These are phyloP conservation scores for Oenanthe melanoleuca DNA, from an alignment of 2,113 vertebrate species.

Conservation along the genomic window DNA sequence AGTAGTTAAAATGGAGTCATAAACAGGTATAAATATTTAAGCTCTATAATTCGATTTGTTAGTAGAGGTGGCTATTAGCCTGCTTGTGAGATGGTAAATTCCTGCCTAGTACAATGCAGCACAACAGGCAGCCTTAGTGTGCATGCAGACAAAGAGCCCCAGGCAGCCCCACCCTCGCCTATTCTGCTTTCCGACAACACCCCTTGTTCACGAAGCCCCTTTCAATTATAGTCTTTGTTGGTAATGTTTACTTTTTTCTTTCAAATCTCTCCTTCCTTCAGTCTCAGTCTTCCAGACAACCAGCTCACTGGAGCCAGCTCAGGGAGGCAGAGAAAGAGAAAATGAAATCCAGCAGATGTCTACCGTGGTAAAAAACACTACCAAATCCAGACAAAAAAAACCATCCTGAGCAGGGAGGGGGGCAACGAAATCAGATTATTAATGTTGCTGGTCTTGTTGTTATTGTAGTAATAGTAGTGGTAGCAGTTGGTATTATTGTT, in stretches of 20 bases:
- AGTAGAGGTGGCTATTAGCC: slow-evolving; percentile 60
- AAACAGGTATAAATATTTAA: slow-evolving; percentile 77
- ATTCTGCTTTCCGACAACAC: slow-evolving; percentile 55
- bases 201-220: slow-evolving; percentile 72
- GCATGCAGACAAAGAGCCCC: slow-evolving; percentile 63
- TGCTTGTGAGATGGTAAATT: slow-evolving; percentile 63
- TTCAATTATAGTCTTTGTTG: slow-evolving; percentile 74
- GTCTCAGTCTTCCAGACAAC: slow-evolving; percentile 31
- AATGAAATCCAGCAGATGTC: not conserved
- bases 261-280: slow-evolving; percentile 52
- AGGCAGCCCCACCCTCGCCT: slow-evolving; percentile 58
- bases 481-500: not conserved
- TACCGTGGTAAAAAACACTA: not conserved
- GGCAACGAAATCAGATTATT: not conserved
- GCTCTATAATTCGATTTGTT: slow-evolving; percentile 53
- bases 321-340: not conserved
- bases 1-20: slow-evolving; percentile 54
- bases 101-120: slow-evolving; percentile 59
- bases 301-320: slow-evolving; percentile 1
- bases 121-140: slow-evolving; percentile 59
- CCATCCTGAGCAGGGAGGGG: not conserved
- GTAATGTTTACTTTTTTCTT: slow-evolving; percentile 72
- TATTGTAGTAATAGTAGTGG: not conserved
- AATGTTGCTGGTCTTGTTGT: not conserved
- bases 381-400: not conserved